Percentiles rank a stretch among this genome's conserved stretches.
Evolutionary conservation across 2,888 invertebrate species (phyloP).

Genomic region (Amiota communis): DNA sequence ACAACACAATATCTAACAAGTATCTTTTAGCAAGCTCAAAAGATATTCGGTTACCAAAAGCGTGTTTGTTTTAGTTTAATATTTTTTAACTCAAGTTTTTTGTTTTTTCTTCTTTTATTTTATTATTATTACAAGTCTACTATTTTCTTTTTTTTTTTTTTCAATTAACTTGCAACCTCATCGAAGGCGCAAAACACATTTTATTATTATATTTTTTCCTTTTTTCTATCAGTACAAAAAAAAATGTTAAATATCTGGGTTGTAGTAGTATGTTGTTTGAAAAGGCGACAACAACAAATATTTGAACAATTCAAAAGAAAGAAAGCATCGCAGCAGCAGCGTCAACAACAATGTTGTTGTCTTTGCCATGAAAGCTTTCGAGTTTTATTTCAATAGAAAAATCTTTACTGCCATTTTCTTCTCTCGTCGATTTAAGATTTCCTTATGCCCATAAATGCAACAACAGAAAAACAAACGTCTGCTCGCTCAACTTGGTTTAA

Average conservation of each 20-base stretch:
- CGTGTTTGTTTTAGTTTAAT: neutral
- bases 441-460: conserved; percentile 56
- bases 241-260: too few species aligned
- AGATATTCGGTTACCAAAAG: conserved; percentile 7
- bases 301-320: too few species aligned
- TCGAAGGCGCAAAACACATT: too few species aligned
- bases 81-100: neutral
- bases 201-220: too few species aligned
- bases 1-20: too few species aligned
- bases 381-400: neutral
- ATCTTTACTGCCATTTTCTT: neutral
- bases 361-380: neutral
- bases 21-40: neutral
- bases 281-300: too few species aligned
- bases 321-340: neutral
- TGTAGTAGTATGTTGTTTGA: too few species aligned
- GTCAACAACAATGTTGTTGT: neutral
- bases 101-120: neutral
- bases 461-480: conserved; percentile 46
- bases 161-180: too few species aligned
- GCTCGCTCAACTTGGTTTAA: conserved; percentile 60
- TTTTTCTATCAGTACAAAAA: too few species aligned
- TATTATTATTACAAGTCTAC: neutral
- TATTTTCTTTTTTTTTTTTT: neutral
- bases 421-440: conserved; percentile 51